A percentile compares a stretch with the other conserved stretches of the same genome.
These are phyloP conservation scores for Drosophila parvula DNA, from an alignment of 1,140 invertebrate genomes.

Conservation along the genomic window DNA sequence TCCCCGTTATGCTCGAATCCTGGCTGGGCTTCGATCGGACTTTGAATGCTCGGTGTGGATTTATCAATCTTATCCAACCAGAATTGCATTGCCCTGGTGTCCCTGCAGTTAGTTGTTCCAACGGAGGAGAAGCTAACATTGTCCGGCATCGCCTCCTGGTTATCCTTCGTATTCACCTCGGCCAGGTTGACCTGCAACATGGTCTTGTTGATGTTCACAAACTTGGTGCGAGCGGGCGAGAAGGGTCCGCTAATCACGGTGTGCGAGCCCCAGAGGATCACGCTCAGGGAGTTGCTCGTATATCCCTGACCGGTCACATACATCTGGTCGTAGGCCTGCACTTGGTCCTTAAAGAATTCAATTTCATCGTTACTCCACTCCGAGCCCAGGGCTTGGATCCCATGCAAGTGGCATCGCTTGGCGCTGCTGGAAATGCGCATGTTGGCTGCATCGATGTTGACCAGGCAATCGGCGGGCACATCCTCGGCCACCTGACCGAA, in stretches of 20 bases:
- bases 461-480: constrained; percentile 5
- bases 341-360: constrained; percentile 43
- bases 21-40: not conserved
- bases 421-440: constrained; percentile 22
- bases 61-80: constrained; percentile 11
- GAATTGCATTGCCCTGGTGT: not conserved
- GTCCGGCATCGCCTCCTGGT: not conserved
- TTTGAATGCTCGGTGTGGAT: too few relatives aligned
- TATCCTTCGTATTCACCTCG: not conserved
- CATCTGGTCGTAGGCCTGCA: constrained; percentile 31
- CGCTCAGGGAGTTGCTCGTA: constrained; percentile 11
- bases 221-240: constrained; percentile 27
- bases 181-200: constrained; percentile 31
- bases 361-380: constrained; percentile 29
- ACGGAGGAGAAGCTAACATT: not conserved
- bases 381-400: constrained; percentile 8
- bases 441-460: constrained; percentile 18
- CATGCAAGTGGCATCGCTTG: constrained; percentile 42
- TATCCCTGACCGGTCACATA: constrained; percentile 10
- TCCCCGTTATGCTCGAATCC: constrained; percentile 40
- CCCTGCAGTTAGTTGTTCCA: not conserved
- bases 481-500: constrained; percentile 38
- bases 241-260: constrained; percentile 48
- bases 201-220: constrained; percentile 48
- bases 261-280: constrained; percentile 40